These are phyloP conservation scores for Notodonta ziczac DNA, from an alignment of 2,888 invertebrate genomes.

Conservation along the genomic window DNA sequence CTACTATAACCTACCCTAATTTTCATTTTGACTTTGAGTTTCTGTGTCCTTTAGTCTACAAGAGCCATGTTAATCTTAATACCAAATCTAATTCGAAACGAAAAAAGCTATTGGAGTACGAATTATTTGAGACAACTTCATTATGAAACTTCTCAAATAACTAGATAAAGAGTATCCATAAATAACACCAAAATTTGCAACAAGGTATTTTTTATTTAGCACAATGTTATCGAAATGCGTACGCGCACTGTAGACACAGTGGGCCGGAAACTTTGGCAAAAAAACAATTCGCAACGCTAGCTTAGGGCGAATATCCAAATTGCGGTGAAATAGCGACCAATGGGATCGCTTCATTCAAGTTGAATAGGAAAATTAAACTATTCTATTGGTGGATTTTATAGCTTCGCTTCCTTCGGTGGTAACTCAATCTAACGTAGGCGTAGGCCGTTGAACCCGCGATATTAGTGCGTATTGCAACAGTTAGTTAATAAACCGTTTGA, in stretches of 20 bases:
- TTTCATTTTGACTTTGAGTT: no score
- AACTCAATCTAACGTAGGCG: slow-evolving; percentile 20
- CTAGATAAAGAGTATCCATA: no score
- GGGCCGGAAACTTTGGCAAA: slow-evolving; percentile 48
- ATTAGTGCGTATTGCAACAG: slow-evolving; percentile 24
- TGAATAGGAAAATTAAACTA: not conserved
- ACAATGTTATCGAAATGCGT: slow-evolving; percentile 31
- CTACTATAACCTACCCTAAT: slow-evolving; percentile 11
- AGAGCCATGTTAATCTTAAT: no score
- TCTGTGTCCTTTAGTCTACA: no score
- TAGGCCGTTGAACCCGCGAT: slow-evolving; percentile 31
- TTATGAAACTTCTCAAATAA: no score
- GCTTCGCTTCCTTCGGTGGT: not conserved
- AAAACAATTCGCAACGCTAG: slow-evolving; percentile 54
- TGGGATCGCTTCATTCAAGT: not conserved
- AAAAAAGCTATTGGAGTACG: no score
- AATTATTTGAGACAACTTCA: no score
- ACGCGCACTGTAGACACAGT: slow-evolving; percentile 28
- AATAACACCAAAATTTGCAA: no score
- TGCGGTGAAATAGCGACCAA: not conserved
- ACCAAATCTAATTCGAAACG: no score
- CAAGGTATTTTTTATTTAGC: no score
- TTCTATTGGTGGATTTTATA: not conserved
- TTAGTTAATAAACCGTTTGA: slow-evolving; percentile 29
- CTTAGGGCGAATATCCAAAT: slow-evolving; percentile 41